phyloP scores from a whole-genome alignment of 1,140 invertebrate species.

The Uloborus diversus region DNA sequence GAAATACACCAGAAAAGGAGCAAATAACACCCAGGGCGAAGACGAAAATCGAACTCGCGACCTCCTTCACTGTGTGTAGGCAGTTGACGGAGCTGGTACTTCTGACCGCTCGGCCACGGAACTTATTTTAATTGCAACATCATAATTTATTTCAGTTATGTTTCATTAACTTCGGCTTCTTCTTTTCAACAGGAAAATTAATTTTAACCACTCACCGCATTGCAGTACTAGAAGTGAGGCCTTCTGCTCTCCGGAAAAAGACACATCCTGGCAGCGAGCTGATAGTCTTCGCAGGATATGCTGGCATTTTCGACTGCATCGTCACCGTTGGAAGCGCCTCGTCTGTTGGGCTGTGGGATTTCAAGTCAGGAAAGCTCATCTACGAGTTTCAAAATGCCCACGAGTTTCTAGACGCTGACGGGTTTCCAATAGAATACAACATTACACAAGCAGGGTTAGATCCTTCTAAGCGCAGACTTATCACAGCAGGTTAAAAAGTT shows the following conservation, averaged over 20 bases:
- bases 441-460: slow-evolving; percentile 81
- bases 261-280: slow-evolving; percentile 17
- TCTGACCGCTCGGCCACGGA: not conserved
- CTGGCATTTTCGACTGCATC: slow-evolving; percentile 1
- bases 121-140: not conserved
- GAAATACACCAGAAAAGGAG: too few species aligned
- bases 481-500: slow-evolving; percentile 74
- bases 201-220: slow-evolving; percentile 11
- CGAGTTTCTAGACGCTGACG: not conserved
- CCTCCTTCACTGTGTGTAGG: not conserved
- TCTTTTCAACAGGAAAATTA: not conserved
- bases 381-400: slow-evolving; percentile 8
- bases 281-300: not conserved
- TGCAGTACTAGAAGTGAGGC: not conserved
- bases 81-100: not conserved
- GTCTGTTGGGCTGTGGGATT: slow-evolving; percentile 7
- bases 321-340: slow-evolving; percentile 19
- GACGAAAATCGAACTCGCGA: not conserved
- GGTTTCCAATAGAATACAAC: slow-evolving; percentile 67
- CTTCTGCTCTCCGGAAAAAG: not conserved
- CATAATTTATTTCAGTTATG: not conserved
- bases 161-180: not conserved
- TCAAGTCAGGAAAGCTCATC: not conserved
- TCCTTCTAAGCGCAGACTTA: slow-evolving; percentile 73
- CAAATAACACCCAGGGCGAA: not conserved